phyloP scores from a whole-genome alignment of 1,140 invertebrate genomes.

The Lepidurus arcticus region DNA sequence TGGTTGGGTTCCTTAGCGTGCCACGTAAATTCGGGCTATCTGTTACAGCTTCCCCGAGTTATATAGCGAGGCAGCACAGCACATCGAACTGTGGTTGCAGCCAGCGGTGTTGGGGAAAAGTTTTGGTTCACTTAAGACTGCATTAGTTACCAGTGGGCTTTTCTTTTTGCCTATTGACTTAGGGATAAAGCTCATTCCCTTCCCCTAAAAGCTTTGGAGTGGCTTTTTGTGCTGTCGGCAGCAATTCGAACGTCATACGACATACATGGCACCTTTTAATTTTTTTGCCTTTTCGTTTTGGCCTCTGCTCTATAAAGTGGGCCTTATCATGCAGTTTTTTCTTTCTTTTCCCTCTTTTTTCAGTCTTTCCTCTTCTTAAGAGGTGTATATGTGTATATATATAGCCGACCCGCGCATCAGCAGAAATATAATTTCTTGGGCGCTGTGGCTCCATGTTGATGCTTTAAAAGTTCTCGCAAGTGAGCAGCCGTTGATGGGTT shows the following conservation, averaged over 20 bases:
- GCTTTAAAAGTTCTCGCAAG: neutral
- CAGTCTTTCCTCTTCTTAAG: neutral
- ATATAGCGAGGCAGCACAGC: neutral
- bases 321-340: neutral
- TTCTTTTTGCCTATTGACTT: slow-evolving; percentile 9
- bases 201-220: slow-evolving; percentile 18
- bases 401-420: too few relatives aligned
- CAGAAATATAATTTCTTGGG: too few relatives aligned
- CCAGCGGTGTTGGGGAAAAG: neutral
- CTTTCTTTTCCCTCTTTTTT: neutral
- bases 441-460: too few relatives aligned
- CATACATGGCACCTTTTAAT: slow-evolving; percentile 12
- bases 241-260: slow-evolving; percentile 18
- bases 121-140: slow-evolving; percentile 15
- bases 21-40: neutral
- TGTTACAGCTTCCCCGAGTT: neutral
- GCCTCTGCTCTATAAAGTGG: neutral
- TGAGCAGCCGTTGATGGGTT: neutral
- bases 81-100: slow-evolving; percentile 2
- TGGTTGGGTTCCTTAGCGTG: neutral
- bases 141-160: slow-evolving; percentile 13
- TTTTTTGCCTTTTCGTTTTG: neutral
- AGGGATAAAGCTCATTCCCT: slow-evolving; percentile 21
- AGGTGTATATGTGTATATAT: neutral
- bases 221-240: slow-evolving; percentile 20